Percentiles rank a stretch among this genome's conserved stretches.
Evolutionary conservation across 2,113 vertebrate species (phyloP).

Genomic region (Octodon degus): DNA sequence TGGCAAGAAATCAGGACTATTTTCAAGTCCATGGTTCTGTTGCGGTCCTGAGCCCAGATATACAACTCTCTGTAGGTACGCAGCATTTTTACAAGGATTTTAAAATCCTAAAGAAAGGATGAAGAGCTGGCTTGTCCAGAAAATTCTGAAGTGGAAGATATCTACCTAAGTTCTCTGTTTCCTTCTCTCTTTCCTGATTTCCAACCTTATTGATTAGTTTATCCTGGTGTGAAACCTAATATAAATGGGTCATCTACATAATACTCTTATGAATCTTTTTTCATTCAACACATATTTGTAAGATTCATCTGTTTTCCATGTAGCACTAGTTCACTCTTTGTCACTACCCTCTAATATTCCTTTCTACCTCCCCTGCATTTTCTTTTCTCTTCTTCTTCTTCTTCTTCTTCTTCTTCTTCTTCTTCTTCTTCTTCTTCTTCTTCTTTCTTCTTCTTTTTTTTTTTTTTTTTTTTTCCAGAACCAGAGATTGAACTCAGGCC

Average conservation of each 20-base stretch:
- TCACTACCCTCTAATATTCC: neutral
- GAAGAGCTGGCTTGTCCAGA: neutral
- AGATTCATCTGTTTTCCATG: neutral
- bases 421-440: no score
- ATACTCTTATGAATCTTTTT: neutral
- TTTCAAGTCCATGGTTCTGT: neutral
- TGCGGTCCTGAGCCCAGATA: neutral
- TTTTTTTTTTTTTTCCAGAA: no score
- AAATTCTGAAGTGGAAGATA: neutral
- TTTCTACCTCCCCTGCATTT: neutral
- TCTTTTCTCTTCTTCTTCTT: neutral
- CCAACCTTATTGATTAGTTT: neutral
- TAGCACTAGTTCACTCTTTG: neutral
- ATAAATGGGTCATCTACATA: neutral
- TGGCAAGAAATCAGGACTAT: neutral
- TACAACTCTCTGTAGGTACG: neutral
- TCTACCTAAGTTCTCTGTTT: neutral
- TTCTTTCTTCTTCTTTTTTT: no score
- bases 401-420: no score
- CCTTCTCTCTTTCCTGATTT: neutral
- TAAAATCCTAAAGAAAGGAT: neutral
- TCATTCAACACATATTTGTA: neutral
- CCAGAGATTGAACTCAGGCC: no score
- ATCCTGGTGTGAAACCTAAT: neutral
- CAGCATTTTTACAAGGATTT: neutral